These are phyloP conservation scores for Lateolabrax maculatus DNA, from an alignment of 2,797 vertebrate genomes.

Conservation along the genomic window DNA sequence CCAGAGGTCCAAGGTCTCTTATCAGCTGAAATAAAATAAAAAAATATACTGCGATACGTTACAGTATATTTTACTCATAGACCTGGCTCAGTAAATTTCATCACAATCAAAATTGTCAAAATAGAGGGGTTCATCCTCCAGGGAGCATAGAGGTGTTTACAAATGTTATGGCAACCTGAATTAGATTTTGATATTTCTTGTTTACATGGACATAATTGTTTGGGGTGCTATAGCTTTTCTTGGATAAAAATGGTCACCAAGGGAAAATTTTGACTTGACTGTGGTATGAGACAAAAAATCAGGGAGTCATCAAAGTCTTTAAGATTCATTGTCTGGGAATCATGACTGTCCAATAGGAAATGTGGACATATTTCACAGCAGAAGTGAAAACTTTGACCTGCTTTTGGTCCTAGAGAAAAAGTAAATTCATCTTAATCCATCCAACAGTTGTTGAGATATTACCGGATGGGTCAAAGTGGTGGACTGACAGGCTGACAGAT, in stretches of 20 bases:
- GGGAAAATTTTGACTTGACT: not conserved
- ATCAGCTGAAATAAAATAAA: constrained; percentile 83
- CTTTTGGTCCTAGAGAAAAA: not conserved
- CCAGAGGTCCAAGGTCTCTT: constrained; percentile 90
- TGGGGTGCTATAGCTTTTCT: not conserved
- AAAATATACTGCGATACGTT: no score
- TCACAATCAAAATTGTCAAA: not conserved
- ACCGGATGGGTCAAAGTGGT: not conserved
- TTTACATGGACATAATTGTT: not conserved
- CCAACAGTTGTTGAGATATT: not conserved
- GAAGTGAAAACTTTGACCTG: not conserved
- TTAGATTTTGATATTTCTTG: not conserved
- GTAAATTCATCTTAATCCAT: not conserved
- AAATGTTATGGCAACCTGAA: not conserved
- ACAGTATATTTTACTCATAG: not conserved
- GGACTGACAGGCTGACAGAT: not conserved
- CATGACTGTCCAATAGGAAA: not conserved
- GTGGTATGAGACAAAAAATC: not conserved
- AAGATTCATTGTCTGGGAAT: no score
- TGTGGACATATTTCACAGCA: not conserved
- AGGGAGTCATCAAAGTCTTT: not conserved
- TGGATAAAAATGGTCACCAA: not conserved
- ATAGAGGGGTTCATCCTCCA: not conserved
- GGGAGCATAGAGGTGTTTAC: not conserved
- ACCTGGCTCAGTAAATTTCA: not conserved